Base-by-base conservation (phyloP, 2,113 vertebrate genomes). In the Bagarius yarrelli region DNA sequence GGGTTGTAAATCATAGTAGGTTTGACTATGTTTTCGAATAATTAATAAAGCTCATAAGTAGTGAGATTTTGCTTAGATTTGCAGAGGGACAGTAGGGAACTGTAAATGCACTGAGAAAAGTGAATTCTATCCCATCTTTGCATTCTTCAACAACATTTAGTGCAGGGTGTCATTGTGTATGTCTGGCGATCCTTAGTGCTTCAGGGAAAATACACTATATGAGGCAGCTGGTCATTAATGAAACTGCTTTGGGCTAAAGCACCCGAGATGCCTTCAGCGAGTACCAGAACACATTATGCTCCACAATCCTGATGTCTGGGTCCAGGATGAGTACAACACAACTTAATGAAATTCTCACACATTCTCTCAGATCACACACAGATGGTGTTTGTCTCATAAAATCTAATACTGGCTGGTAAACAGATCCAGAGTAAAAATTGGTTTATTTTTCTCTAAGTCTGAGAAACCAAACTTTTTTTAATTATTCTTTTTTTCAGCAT, bases 341-440 rank as follows among this genome's bases (percentile, higher is more conserved):
- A 88, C 67, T 63, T 90, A 87, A 87, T 91, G 87, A 89, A 91
- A 89, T 88, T 89, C 86, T 87, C 85, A 87, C 86, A 89, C 78
- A 88, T 88, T 89, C 87, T 87, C 83, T 86, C 87, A 89, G 74
- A 79, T 90, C 87, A 89, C 87, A 34, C 86, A 86, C 91, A 93
- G 91, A 93, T 92, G 92, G 92, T 92, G 89, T 91, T 91, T 91
- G 90, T 90, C 91, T 91, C 89, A 84, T 88, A 87, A 88, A 89
- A 88, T 90, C 86, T 90, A 88, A 88, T 91, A 86, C 83, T 85
- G 88, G 85, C 87, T 67, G 81, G 86, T 89, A 89, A 89, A 88
- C 87, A 88, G 83, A 87, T 82, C 83, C 76, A 74, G 40, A 84
- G 77, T 55, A 21, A 66, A 85, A 85, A 80, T 69, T 80, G 60